Evolutionary conservation across 2,113 vertebrate genomes (phyloP).

Genomic region (Alouatta palliata): DNA sequence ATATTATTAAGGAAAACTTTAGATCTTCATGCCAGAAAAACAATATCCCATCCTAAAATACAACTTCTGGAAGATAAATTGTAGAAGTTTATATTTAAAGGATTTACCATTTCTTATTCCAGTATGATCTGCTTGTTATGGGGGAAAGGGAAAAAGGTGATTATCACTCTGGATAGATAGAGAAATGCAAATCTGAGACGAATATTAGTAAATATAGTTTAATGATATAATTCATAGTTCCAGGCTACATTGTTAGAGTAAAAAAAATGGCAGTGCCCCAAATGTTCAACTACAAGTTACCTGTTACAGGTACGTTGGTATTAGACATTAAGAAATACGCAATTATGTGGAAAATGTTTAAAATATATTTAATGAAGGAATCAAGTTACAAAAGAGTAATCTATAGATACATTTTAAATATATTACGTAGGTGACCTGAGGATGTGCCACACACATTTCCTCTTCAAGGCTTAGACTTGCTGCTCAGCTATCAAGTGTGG

Average conservation of each 20-base stretch:
- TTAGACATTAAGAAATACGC: neutral
- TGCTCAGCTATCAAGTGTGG: neutral
- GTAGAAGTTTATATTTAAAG: neutral
- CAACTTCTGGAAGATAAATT: neutral
- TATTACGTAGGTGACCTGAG: neutral
- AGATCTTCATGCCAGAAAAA: neutral
- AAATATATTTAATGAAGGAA: neutral
- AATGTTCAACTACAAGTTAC: neutral
- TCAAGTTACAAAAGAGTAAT: neutral
- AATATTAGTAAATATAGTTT: neutral
- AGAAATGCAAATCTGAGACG: neutral
- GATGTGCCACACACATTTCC: neutral
- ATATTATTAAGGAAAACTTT: neutral
- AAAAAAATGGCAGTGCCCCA: neutral
- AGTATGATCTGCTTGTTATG: neutral
- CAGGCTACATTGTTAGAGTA: neutral
- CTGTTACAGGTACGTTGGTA: neutral
- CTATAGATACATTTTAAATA: neutral
- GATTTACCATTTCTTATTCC: neutral
- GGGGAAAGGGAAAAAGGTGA: neutral
- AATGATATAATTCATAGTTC: neutral
- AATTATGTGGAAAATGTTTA: neutral
- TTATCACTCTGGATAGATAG: neutral
- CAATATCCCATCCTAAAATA: neutral
- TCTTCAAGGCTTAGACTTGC: neutral